Evolutionary conservation across 1,140 invertebrate species (phyloP).

Genomic region (Armadillidium nasatum): DNA sequence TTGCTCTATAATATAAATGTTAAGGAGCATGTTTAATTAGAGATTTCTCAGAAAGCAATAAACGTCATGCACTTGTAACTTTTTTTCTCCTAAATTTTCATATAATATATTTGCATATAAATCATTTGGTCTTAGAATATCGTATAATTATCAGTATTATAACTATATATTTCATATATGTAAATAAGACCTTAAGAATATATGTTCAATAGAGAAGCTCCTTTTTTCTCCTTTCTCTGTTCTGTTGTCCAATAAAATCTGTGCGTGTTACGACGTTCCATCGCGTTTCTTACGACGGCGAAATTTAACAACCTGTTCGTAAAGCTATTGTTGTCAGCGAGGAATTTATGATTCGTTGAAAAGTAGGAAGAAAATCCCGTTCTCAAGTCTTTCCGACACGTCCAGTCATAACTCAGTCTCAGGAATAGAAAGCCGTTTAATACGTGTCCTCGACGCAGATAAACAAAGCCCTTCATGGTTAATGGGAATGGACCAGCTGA

Average conservation of each 20-base stretch:
- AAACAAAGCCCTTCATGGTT: not conserved
- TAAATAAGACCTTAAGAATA: no score
- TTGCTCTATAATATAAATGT: no score
- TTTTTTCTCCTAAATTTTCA: no score
- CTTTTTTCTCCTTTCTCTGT: not conserved
- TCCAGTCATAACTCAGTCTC: not conserved
- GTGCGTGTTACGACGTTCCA: not conserved
- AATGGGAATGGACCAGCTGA: constrained; percentile 1
- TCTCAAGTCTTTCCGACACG: not conserved
- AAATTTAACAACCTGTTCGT: constrained; percentile 13
- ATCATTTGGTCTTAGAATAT: no score
- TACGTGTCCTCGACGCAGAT: constrained; percentile 2
- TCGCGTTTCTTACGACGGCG: not conserved
- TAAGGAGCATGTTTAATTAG: no score
- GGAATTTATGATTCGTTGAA: not conserved
- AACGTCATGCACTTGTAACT: no score
- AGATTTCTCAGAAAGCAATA: no score
- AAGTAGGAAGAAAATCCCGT: not conserved
- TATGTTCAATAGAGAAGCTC: no score
- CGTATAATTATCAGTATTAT: no score
- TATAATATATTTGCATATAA: no score
- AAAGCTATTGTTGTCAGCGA: not conserved
- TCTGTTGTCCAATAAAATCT: not conserved
- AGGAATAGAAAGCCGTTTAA: constrained; percentile 8
- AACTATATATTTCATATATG: no score